phyloP scores from a whole-genome alignment of 2,797 vertebrate genomes.

The Leptoclinus maculatus region DNA sequence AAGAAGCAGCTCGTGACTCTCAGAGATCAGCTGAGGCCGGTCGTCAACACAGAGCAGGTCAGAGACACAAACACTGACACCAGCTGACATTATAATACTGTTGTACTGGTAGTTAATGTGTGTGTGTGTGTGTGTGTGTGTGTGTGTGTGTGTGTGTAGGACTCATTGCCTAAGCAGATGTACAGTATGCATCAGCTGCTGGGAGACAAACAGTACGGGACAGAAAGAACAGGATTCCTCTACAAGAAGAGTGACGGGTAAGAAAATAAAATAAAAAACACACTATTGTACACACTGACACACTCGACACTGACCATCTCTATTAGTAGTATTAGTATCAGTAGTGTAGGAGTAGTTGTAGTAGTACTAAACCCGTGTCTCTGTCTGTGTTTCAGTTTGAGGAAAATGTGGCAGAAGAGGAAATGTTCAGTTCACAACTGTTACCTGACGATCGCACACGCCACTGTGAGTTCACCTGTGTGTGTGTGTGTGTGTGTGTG shows the following conservation, averaged over 20 bases:
- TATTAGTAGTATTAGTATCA: not conserved
- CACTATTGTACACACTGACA: not conserved
- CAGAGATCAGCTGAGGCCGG: slow-evolving; percentile 83
- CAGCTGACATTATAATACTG: not conserved
- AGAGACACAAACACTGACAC: slow-evolving; percentile 6
- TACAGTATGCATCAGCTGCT: slow-evolving; percentile 90
- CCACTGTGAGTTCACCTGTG: slow-evolving; percentile 78
- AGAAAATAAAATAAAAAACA: not conserved
- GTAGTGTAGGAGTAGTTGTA: not conserved
- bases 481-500: slow-evolving; percentile 9
- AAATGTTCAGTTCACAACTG: slow-evolving; percentile 86
- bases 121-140: not conserved
- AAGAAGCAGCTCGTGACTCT: slow-evolving; percentile 84
- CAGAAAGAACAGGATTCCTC: slow-evolving; percentile 85
- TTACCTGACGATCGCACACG: slow-evolving; percentile 86
- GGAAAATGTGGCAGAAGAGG: slow-evolving; percentile 88
- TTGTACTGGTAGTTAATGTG: not conserved
- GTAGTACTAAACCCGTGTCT: not conserved
- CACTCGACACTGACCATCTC: not conserved
- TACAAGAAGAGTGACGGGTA: slow-evolving; percentile 91
- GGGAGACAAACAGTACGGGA: slow-evolving; percentile 88
- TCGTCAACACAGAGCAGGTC: slow-evolving; percentile 71
- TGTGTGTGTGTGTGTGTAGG: slow-evolving; percentile 69
- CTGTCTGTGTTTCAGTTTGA: slow-evolving; percentile 73
- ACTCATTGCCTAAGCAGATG: slow-evolving; percentile 82